These are phyloP conservation scores for Uria aalge DNA, from an alignment of 2,113 vertebrate species.

Conservation along the genomic window DNA sequence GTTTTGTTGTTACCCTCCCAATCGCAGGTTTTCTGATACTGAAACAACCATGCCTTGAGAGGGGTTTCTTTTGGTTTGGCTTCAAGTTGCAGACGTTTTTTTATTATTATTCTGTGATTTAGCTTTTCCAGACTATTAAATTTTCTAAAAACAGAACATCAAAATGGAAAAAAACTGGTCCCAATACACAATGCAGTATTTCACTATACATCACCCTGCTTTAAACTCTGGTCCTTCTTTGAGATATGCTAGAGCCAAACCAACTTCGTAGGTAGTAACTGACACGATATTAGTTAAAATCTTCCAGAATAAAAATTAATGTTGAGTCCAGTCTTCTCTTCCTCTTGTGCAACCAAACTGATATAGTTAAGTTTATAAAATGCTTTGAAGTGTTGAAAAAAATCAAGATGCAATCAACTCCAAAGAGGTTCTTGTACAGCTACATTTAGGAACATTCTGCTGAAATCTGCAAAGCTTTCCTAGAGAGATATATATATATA, in stretches of 20 bases:
- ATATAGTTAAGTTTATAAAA: neutral
- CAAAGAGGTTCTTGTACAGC: neutral
- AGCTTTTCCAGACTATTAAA: neutral
- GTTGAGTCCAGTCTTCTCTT: neutral
- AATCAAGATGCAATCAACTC: neutral
- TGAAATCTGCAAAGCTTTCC: neutral
- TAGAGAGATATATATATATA: accelerated
- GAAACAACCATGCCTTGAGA: neutral
- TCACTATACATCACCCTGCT: neutral
- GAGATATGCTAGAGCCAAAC: neutral
- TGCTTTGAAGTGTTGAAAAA: neutral
- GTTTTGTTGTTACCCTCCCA: too few species aligned
- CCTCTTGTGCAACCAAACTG: neutral
- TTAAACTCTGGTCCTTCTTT: neutral
- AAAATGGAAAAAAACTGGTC: neutral
- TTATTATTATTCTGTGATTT: neutral
- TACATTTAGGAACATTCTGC: neutral
- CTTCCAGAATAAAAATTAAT: neutral
- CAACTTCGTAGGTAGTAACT: neutral
- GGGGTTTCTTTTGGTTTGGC: neutral
- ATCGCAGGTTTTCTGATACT: neutral
- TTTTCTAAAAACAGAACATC: neutral
- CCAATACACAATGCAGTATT: neutral
- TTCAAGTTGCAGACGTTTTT: neutral
- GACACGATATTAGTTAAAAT: neutral